Base-by-base conservation (phyloP, 2,113 vertebrate species). In the Progne subis region DNA sequence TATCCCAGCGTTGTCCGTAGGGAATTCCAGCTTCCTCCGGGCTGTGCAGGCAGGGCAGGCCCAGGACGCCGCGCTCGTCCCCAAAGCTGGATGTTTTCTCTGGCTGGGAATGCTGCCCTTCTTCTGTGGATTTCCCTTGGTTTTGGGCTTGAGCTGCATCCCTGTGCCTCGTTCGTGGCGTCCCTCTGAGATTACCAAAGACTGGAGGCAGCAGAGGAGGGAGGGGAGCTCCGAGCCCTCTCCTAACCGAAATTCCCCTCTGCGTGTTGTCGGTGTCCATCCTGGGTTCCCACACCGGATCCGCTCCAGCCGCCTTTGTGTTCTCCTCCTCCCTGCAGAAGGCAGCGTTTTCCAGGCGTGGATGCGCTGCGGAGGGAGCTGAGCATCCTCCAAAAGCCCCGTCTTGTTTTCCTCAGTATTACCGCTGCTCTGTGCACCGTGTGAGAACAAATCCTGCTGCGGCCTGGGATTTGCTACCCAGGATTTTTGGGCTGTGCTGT, bases 211-310 rank as follows among this genome's bases (percentile, higher is more conserved):
- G 91, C 65, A 34, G 67, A 76, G 60, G 20, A 79, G 75, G 60
- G 20, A 79, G 78, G 74, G 25, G 5, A 28, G 29, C 6, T 65
- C 8, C 3, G 85, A 41, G 85, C 16, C 60, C 12, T 41, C 18
- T 1, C 0, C 3, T 0, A 0, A 41, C 9, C 0, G 0, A 2
- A 5, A 31, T 34, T 16, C 41, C 50, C 32, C 2, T 10, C 21
- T 18, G 61, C 9, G 56, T 6, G 41, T 12, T 11, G 39, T 46
- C 23, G 2, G 63, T 12, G 50, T 13, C 18, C 11, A 74, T 32
- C 86, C 82, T 63, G 91, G 26, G 4, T 55, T 34, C 84, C 19
- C 86, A 59, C 2, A 18, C 83, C 20, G 86, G 60, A 23, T 10
- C 3, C 26, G 1, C 3, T n/a, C 2, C 1, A 32, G 13, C 24